A percentile compares a stretch with the other conserved stretches of the same genome.
phyloP scores from a whole-genome alignment of 1,140 invertebrate genomes.

The Muscidifurax raptorellus region DNA sequence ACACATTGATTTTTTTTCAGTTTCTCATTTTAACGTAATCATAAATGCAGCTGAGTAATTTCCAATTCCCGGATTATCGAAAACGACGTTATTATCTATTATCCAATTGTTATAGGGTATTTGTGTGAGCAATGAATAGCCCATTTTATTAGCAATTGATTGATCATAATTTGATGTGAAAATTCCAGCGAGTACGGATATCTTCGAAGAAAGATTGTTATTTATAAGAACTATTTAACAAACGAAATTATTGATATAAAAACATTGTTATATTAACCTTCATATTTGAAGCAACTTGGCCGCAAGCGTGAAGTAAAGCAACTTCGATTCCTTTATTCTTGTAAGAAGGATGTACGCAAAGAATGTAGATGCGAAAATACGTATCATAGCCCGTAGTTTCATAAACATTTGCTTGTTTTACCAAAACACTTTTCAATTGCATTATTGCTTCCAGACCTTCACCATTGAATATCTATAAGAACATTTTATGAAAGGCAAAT shows the following conservation, averaged over 20 bases:
- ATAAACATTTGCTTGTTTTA: conserved; percentile 68
- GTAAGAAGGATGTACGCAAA: conserved; percentile 72
- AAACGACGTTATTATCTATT: conserved; percentile 75
- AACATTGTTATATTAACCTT: conserved; percentile 51
- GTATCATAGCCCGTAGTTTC: conserved; percentile 60
- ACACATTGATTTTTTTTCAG: not conserved
- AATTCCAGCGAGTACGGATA: conserved; percentile 75
- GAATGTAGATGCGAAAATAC: conserved; percentile 67
- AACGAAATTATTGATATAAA: not conserved
- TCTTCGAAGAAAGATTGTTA: conserved; percentile 27
- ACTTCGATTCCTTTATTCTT: conserved; percentile 67
- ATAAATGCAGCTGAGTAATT: conserved; percentile 80
- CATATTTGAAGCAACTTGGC: conserved; percentile 72
- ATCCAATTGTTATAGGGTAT: conserved; percentile 77
- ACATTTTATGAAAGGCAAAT: not conserved
- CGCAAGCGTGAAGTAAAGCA: conserved; percentile 72
- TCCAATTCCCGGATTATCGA: conserved; percentile 77
- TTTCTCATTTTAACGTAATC: conserved; percentile 58
- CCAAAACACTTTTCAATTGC: conserved; percentile 65
- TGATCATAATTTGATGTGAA: conserved; percentile 75
- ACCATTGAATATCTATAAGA: conserved; percentile 61
- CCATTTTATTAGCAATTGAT: conserved; percentile 71
- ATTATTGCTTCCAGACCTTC: conserved; percentile 66
- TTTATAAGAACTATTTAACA: not conserved
- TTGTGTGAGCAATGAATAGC: conserved; percentile 75